phyloP scores from a whole-genome alignment of 1,140 invertebrate species.

The Drosophila persimilis region DNA sequence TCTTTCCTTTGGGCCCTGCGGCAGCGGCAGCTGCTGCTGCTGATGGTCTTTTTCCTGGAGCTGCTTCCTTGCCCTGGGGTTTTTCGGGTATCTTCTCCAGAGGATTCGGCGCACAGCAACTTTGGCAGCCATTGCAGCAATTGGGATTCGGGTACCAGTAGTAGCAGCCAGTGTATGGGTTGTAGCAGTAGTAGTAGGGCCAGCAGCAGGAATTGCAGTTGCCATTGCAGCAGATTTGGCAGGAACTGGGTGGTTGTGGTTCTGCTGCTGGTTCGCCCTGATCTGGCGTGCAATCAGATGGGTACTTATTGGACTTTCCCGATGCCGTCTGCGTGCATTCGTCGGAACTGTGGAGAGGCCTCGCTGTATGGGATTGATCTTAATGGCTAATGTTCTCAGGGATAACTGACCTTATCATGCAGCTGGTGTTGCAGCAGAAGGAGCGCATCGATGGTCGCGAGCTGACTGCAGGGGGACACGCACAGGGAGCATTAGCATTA shows the following conservation, averaged over 20 bases:
- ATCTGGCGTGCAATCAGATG: not conserved
- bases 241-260: not conserved
- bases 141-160: not conserved
- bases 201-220: constrained; percentile 6
- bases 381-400: too few species aligned
- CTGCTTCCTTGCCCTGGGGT: not conserved
- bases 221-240: constrained; percentile 14
- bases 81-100: not conserved
- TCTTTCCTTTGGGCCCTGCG: not conserved
- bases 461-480: too few species aligned
- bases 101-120: not conserved
- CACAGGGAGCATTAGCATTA: too few species aligned
- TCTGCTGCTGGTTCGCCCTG: not conserved
- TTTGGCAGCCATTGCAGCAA: not conserved
- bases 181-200: constrained; percentile 6
- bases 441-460: not conserved
- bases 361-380: too few species aligned
- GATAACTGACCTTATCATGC: constrained; percentile 5
- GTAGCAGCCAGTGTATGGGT: constrained; percentile 8
- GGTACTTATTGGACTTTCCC: not conserved
- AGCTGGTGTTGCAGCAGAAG: constrained; percentile 28
- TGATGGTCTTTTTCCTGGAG: too few species aligned
- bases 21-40: not conserved
- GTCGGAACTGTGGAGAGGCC: not conserved
- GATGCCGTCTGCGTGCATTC: constrained; percentile 12